These are phyloP conservation scores for Holothuria leucospilota DNA, from an alignment of 53 echinoderm and acorn worm species.

Conservation along the genomic window DNA sequence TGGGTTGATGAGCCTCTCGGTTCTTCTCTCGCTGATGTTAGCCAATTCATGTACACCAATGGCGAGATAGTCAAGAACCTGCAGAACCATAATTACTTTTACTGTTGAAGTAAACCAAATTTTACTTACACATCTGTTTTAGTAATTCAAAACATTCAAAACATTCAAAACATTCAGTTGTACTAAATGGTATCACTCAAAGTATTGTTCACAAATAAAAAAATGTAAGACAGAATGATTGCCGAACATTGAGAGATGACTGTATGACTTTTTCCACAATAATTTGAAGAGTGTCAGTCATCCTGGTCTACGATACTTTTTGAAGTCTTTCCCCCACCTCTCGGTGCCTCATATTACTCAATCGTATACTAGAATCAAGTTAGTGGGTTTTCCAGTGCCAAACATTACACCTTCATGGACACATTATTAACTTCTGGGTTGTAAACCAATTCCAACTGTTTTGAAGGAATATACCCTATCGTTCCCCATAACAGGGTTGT, in stretches of 20 bases:
- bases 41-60: constrained; percentile 93
- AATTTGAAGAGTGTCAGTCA: too few relatives aligned
- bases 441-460: too few relatives aligned
- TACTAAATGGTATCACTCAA: neutral
- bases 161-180: neutral
- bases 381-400: too few relatives aligned
- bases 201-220: neutral
- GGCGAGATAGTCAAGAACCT: constrained; percentile 93
- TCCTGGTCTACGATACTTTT: too few relatives aligned
- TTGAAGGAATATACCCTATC: too few relatives aligned
- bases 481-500: too few relatives aligned
- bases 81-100: neutral
- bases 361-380: too few relatives aligned
- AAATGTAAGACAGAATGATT: neutral
- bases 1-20: constrained; percentile 87
- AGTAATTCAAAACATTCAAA: neutral
- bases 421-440: too few relatives aligned
- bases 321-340: too few relatives aligned
- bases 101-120: too few relatives aligned
- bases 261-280: neutral
- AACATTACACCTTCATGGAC: too few relatives aligned
- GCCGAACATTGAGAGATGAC: neutral
- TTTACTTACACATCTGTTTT: neutral
- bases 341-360: too few relatives aligned
- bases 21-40: constrained; percentile 90